Conservation (phyloP, 2,797 vertebrate species). For the Anguilla obscura region DNA sequence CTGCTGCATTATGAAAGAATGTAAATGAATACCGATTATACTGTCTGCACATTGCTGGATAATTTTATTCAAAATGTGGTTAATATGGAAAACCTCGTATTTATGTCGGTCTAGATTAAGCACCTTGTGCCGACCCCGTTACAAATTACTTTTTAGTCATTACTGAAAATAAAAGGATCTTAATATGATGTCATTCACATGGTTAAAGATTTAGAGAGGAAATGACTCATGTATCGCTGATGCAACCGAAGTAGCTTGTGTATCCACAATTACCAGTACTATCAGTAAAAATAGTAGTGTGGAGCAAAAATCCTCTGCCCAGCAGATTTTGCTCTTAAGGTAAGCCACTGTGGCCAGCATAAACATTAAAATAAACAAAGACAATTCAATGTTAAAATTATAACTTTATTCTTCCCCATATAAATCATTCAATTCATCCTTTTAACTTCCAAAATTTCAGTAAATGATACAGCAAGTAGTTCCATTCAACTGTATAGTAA, state of each 20-base stretch:
- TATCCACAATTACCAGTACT: no score
- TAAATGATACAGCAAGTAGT: constrained; percentile 60
- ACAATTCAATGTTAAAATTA: constrained; percentile 69
- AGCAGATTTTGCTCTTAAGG: neutral
- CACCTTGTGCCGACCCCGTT: neutral
- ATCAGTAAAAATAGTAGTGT: neutral
- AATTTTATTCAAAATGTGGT: neutral
- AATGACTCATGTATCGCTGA: no score
- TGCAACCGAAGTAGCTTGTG: no score
- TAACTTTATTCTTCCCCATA: constrained; percentile 74
- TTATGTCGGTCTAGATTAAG: neutral
- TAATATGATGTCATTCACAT: neutral
- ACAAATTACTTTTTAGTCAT: neutral
- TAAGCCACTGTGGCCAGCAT: neutral
- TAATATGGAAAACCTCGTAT: neutral
- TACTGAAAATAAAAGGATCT: neutral
- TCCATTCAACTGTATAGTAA: constrained; percentile 43
- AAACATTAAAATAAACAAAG: constrained; percentile 24
- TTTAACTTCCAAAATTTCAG: constrained; percentile 52
- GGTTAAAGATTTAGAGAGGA: no score
- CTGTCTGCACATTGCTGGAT: neutral
- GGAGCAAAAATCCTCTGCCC: neutral
- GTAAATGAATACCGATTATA: neutral
- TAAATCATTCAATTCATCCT: constrained; percentile 63
- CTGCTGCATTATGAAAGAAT: neutral